These are phyloP conservation scores for Eumaeus atala DNA, from an alignment of 1,140 invertebrate genomes.

Conservation along the genomic window DNA sequence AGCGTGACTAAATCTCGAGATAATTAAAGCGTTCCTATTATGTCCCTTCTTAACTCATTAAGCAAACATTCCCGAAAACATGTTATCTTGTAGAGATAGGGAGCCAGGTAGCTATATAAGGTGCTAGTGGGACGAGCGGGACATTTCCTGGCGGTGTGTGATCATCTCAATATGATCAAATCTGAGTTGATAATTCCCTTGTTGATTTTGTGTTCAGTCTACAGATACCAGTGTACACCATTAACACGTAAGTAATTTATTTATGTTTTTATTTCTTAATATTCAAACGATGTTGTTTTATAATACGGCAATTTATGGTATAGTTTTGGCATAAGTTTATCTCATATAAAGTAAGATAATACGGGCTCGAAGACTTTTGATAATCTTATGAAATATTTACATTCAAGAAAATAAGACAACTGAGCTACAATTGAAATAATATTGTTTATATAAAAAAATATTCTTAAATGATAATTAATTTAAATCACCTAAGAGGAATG, in stretches of 20 bases:
- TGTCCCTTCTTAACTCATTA: slow-evolving; percentile 59
- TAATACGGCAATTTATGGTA: too few relatives aligned
- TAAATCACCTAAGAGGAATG: too few relatives aligned
- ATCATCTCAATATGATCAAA: slow-evolving; percentile 38
- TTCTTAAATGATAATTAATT: too few relatives aligned
- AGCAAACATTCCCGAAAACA: slow-evolving; percentile 62
- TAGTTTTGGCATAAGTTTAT: too few relatives aligned
- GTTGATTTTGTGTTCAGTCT: slow-evolving; percentile 34
- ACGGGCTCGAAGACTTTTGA: too few relatives aligned
- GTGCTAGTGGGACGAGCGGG: slow-evolving; percentile 40
- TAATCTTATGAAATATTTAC: too few relatives aligned
- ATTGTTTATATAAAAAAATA: too few relatives aligned
- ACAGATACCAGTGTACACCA: slow-evolving; percentile 12
- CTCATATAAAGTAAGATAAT: too few relatives aligned
- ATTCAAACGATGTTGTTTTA: slow-evolving; percentile 13
- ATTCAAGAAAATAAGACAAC: too few relatives aligned
- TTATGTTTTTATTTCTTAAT: slow-evolving; percentile 1
- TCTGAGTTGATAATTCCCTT: slow-evolving; percentile 35
- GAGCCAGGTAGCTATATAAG: slow-evolving; percentile 49
- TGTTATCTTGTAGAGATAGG: slow-evolving; percentile 62
- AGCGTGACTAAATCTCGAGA: slow-evolving; percentile 24
- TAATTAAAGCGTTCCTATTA: slow-evolving; percentile 44
- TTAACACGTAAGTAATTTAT: slow-evolving; percentile 7
- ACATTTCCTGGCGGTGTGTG: slow-evolving; percentile 47
- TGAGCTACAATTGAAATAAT: too few relatives aligned